Base-by-base conservation (phyloP, 1,140 invertebrate genomes). In the Papilio machaon region DNA sequence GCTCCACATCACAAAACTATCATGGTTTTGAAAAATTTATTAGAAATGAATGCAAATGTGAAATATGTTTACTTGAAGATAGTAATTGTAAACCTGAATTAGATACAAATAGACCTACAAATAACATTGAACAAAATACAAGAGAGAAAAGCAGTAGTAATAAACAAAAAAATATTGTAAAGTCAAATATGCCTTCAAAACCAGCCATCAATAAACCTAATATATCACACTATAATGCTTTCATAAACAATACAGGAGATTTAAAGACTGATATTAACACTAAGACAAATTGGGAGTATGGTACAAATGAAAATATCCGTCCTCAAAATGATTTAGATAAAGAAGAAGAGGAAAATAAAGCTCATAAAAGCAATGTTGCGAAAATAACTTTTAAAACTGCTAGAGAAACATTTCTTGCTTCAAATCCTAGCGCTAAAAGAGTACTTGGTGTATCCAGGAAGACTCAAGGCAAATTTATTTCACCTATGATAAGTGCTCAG, bases 361-460 rank as follows among this genome's bases (percentile, higher is more conserved):
- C 84, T 8, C 92, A 94, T 77, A 94, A 92, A 70, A 91, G 87
- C 60, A 89, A 90, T 88, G 87, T 93, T 1, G 89, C 92, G 2
- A 94, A 93, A 85, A 88, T 94, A 47, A 91, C 89, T 70, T 94
- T 94, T 80, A 94, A 93, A 82, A 94, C 91, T 47, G 93, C 93
- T 0, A 92, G 88, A 83, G 92, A 94, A 81, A 83, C 87, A 17
- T 77, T 94, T 9, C 47, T 94, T 19, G 89, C 90, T 5, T 89
- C 90, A 2, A 94, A 94, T 82, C 93, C 92, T 75, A 89, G 89
- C 70, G 91, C 91, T 9, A 91, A 89, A 30, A 89, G 91, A 73
- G 91, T 87, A 38, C 79, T 94, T 15, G 92, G 92, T 10, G 87
- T 92, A n/a, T 91, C 92, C 7, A 87, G 91, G 73, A 94, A 94